Conservation (phyloP, 2,113 vertebrate genomes). For the Ochotona princeps region DNA sequence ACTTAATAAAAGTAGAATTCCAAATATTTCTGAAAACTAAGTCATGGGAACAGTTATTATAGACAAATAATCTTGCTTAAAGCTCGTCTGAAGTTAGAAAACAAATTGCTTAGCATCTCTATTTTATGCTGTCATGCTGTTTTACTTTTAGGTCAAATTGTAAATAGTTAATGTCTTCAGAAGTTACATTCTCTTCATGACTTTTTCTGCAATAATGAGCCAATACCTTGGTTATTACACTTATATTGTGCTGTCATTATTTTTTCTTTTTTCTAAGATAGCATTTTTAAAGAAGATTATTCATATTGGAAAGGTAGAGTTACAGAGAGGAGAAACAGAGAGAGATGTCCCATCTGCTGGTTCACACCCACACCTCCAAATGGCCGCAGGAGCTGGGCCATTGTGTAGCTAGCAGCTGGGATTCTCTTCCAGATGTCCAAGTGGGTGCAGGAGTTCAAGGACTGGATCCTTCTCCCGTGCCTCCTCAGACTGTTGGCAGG, state of each 20-base stretch:
- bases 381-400: too few species aligned
- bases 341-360: too few species aligned
- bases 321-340: too few species aligned
- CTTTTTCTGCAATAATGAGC: neutral
- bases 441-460: too few species aligned
- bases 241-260: neutral
- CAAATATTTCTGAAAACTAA: neutral
- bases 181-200: neutral
- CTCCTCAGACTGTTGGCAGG: too few species aligned
- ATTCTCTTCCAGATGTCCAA: too few species aligned
- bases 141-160: constrained; percentile 2
- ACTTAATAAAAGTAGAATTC: neutral
- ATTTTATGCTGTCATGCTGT: neutral
- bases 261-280: neutral
- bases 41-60: neutral
- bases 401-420: too few species aligned
- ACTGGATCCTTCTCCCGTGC: too few species aligned
- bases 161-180: neutral
- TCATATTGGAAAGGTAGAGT: too few species aligned
- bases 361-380: too few species aligned
- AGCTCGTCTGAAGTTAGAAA: neutral
- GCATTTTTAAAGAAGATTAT: too few species aligned
- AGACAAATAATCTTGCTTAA: neutral
- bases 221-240: neutral
- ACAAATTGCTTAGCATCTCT: neutral